Evolutionary conservation across 2,113 vertebrate species (phyloP), one percentile per base, ranked within the genome.

Genomic region (Pogona vitticeps): DNA sequence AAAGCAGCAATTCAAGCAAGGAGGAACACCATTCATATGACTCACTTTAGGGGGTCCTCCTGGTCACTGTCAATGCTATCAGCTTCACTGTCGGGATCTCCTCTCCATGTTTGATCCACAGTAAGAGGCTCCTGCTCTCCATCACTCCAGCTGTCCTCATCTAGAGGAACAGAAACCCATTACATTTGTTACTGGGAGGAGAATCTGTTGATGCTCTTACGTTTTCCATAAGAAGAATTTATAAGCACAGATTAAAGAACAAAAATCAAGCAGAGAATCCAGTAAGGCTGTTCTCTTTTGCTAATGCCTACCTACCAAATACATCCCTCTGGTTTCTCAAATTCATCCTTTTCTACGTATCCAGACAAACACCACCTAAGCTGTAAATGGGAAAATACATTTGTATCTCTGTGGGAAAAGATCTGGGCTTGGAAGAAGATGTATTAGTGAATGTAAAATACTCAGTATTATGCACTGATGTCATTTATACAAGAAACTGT

Each of bases 21-120:
- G 36, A 9, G 56, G 36, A 20, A 33, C 36, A 38, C 12, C 10
- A 36, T 38, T 73, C 26, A 65, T 58, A 82, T 36, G 59, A 92
- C 97, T 95, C 96, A 99, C 99, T 99, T 99, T 3, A 99, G 91
- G 80, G 99, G 99, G 88, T 99, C 99, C 91, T 99, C 99, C 68
- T 99, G 98, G 94, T 99, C 99, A 40, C 98, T 99, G 91, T 99
- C 98, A 1, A 99, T 95, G 92, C 99, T 99, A 96, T 99, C 99
- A 0, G 98, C 98, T 82, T 99, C 99, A 56, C 99, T 99, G 96
- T 99, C 99, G 0, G 98, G 98, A 90, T 99, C 99, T 82, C 98
- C 99, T 94, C 98, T 96, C 98, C 99, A 99, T 0, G 98, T 98
- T 95, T 99, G 98, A 94, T 99, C 99, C 86, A 99, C 95, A 0